Base-by-base conservation (phyloP, 2,888 invertebrate species). In the Anagyrus pseudococci region DNA sequence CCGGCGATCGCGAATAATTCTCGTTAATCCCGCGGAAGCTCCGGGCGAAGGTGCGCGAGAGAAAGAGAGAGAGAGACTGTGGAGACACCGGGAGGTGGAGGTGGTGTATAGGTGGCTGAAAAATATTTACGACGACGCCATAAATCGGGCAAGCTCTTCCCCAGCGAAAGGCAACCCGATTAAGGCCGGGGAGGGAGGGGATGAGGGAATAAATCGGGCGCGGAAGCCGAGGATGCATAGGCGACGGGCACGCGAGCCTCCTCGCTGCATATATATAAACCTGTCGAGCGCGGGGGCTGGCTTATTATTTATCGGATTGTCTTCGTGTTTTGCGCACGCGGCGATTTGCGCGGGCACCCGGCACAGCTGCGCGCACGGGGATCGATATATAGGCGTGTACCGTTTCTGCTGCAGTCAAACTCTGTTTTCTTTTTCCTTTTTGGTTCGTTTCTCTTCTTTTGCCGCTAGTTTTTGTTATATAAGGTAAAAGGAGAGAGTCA, bases 201-300 rank as follows among this genome's bases (percentile, higher is more conserved):
- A 22, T 22, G 49, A 58, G 58, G 53, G 55, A 10, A 66, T 60
- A 63, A 66, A 66, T 66, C 48, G 58, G 20, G 53, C 6, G 25
- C n/a, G 20, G 6, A 15, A 3, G 23, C 3, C 7, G 47, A 53
- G 33, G 60, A 60, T 57, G 46, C 47, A 64, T 60, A 56, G 60
- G 53, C 37, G n/a, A 22, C 44, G 25, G 44, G 64, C 76, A 76
- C 75, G 75, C 76, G 71, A 75, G 65, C 61, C 67, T 70, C 33
- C n/a, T 6, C 33, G 33, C n/a, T n/a, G n/a, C n/a, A n/a, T n/a
- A n/a, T n/a, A n/a, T n/a, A 73, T 74, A 75, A 76, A 75, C 70
- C 72, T 73, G 74, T 76, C 75, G 67, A 49, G 55, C 33, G 8
- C 33, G 33, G 33, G 33, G 73, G 76, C 74, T 75, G 75, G 74